Evolutionary conservation across 2,888 invertebrate species (phyloP), one percentile per base, ranked within the genome.

Genomic region (Vesta saturnalis): DNA sequence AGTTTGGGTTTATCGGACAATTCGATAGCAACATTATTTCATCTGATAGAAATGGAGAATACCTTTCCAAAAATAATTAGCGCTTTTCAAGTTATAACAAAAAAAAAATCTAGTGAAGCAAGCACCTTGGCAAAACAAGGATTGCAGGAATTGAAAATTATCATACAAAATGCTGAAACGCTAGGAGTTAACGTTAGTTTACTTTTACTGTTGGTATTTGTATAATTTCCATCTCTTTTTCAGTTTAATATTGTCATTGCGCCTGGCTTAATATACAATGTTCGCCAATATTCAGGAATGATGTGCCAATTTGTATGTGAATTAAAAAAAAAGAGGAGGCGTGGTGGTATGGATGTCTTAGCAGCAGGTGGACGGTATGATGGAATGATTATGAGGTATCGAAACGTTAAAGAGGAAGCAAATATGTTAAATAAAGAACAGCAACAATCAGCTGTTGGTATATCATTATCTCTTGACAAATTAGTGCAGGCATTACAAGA

Each of bases 361-460:
- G 96, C 96, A 0, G 92, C 91, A 5, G 97, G 97, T 0, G 96
- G 97, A 43, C 89, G 96, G 75, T 98, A 97, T 77, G 96, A 97
- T 82, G 88, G 88, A 8, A 87, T 97, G 85, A 88, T 97, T 12
- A 85, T 88, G 60, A 89, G 90, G 60, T 92, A 92, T 77, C 89
- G 92, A 84, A 89, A 87, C 72, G 84, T 79, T 15, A 75, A 80
- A 66, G 79, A 79, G 35, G 77, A 79, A 59, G 79, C 77, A 1
- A 78, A 75, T 66, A 76, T 78, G 69, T 60, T 70, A 5, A 74
- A 72, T 21, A 77, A 75, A 64, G 80, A 79, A 63, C 68, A 79
- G 16, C 71, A 75, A 23, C 88, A 88, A 73, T 86, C 85, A 30
- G 94, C 93, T 0, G 94, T 92, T 0, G 96, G 97, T 0, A 90